Evolutionary conservation across 2,888 invertebrate species (phyloP).

Genomic region (Eledona agricola): DNA sequence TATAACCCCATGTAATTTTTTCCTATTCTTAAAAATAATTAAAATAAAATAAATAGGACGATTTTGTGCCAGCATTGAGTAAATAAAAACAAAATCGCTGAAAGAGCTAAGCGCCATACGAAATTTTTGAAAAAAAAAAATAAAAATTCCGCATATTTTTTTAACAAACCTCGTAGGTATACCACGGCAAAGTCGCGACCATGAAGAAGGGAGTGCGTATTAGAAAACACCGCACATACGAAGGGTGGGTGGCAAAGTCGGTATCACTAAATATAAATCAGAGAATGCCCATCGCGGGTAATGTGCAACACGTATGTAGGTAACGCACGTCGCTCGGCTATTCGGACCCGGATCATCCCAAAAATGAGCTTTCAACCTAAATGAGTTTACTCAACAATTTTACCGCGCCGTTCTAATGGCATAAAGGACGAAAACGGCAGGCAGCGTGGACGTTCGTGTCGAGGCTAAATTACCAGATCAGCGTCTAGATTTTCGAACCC

Average conservation of each 20-base stretch:
- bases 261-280: conserved; percentile 41
- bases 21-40: too few relatives aligned
- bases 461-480: conserved; percentile 21
- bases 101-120: too few relatives aligned
- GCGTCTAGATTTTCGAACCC: conserved; percentile 18
- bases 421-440: conserved; percentile 8
- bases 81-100: too few relatives aligned
- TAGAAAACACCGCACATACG: conserved; percentile 35
- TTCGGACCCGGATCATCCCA: conserved; percentile 9
- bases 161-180: too few relatives aligned
- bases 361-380: conserved; percentile 21
- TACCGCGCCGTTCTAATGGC: conserved; percentile 3
- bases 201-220: too few relatives aligned
- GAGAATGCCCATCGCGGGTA: conserved; percentile 27
- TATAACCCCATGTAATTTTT: too few relatives aligned
- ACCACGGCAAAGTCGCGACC: too few relatives aligned
- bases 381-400: conserved; percentile 19
- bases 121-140: too few relatives aligned
- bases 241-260: conserved; percentile 38
- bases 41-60: too few relatives aligned
- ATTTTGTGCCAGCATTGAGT: too few relatives aligned
- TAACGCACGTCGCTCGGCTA: conserved; percentile 3
- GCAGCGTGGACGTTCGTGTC: conserved; percentile 17
- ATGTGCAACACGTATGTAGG: conserved; percentile 38
- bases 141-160: too few relatives aligned